A percentile compares a stretch with the other conserved stretches of the same genome.
Evolutionary conservation across 2,888 invertebrate species (phyloP).

Genomic region (Andrena bicolor): DNA sequence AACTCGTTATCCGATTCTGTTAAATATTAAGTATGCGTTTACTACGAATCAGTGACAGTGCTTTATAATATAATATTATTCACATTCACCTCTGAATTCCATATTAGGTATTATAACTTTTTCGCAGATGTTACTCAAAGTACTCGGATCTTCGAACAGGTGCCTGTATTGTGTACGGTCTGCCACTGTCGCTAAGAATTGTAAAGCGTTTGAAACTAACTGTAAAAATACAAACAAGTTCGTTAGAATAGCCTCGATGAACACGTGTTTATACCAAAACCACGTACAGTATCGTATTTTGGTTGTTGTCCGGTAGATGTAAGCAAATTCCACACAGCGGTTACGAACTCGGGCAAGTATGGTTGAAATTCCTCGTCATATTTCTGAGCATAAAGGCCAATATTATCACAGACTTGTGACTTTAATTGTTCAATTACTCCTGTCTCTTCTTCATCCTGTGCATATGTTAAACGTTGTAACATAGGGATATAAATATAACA

Average conservation of each 20-base stretch:
- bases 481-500: constrained; percentile 26
- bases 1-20: constrained; percentile 96
- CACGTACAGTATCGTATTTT: constrained; percentile 94
- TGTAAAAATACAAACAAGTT: constrained; percentile 82
- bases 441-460: constrained; percentile 93
- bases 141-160: constrained; percentile 95
- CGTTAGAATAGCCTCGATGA: constrained; percentile 14
- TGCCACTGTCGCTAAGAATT: constrained; percentile 97
- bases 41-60: constrained; percentile 17
- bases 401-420: constrained; percentile 98
- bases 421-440: constrained; percentile 96
- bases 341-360: constrained; percentile 96
- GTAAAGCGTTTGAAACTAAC: constrained; percentile 98
- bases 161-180: constrained; percentile 95
- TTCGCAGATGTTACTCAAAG: constrained; percentile 96
- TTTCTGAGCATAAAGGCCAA: constrained; percentile 97
- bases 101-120: constrained; percentile 99
- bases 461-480: constrained; percentile 51
- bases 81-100: constrained; percentile 93
- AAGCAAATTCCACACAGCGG: constrained; percentile 96
- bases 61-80: background rate
- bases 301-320: constrained; percentile 93
- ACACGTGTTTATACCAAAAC: background rate
- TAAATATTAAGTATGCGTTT: constrained; percentile 31
- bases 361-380: constrained; percentile 98